Conservation (phyloP, 2,888 invertebrate species). For the Mesodorylaimus sp. region DNA sequence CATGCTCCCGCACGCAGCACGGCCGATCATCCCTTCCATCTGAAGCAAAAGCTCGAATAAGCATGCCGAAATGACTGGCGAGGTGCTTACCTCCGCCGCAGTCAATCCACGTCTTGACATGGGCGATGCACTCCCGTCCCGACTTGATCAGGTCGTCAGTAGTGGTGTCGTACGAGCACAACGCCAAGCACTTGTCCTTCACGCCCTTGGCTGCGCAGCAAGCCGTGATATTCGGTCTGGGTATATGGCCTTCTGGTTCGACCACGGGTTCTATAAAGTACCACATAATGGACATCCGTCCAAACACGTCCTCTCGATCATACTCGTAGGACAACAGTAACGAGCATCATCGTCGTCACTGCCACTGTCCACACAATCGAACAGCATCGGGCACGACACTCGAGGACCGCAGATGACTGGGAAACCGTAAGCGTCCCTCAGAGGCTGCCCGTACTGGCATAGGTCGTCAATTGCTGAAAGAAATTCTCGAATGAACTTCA, state of each 20-base stretch:
- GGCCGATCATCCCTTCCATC: slow-evolving; percentile 10
- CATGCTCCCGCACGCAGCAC: slow-evolving; percentile 16
- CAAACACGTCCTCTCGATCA: not conserved
- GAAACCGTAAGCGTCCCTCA: slow-evolving; percentile 1
- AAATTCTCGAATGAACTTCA: not conserved
- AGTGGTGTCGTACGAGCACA: slow-evolving; percentile 6
- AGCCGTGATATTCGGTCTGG: slow-evolving; percentile 2
- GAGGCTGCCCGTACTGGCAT: slow-evolving; percentile 6
- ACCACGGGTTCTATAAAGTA: no score
- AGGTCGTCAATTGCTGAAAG: slow-evolving; percentile 5
- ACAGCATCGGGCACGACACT: slow-evolving; percentile 2
- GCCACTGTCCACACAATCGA: not conserved
- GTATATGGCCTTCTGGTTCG: not conserved
- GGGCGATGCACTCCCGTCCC: not conserved
- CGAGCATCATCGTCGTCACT: not conserved
- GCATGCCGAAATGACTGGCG: not conserved
- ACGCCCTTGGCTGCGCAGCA: slow-evolving; percentile 5
- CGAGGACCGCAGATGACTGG: not conserved
- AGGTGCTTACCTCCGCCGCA: slow-evolving; percentile 7
- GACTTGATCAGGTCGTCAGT: slow-evolving; percentile 1
- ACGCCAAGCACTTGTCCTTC: not conserved
- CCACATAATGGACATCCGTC: not conserved
- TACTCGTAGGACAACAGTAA: slow-evolving; percentile 6
- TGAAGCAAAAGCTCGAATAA: not conserved
- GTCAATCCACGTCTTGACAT: slow-evolving; percentile 3